These are phyloP conservation scores for Zootermopsis nevadensis DNA, from an alignment of 2,888 invertebrate genomes.

Conservation along the genomic window DNA sequence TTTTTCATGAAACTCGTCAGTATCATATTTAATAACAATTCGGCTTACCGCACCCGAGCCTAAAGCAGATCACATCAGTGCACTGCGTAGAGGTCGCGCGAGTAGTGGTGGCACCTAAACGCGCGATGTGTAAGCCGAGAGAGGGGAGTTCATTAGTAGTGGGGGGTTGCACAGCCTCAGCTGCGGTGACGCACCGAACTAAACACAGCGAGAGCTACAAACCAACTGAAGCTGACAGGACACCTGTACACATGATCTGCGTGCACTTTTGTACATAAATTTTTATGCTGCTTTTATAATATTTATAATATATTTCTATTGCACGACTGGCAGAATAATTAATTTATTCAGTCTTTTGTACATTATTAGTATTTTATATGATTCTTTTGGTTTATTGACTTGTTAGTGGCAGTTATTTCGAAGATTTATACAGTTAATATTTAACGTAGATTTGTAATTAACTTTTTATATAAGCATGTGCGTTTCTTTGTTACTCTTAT, in stretches of 20 bases:
- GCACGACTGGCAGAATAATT: constrained; percentile 36
- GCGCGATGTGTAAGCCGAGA: no score
- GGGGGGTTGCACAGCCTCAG: no score
- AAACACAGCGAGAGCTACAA: no score
- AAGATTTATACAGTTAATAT: not conserved
- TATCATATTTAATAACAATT: no score
- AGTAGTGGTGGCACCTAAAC: no score
- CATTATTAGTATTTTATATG: not conserved
- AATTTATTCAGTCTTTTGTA: not conserved
- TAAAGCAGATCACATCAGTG: no score
- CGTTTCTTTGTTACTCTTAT: not conserved
- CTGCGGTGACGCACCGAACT: no score
- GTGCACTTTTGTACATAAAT: constrained; percentile 23
- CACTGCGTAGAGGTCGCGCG: no score
- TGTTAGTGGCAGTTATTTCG: constrained; percentile 17
- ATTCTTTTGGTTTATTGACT: not conserved
- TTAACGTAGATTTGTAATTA: not conserved
- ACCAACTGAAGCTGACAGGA: no score
- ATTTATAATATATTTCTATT: not conserved
- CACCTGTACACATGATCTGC: not conserved
- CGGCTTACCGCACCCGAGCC: no score
- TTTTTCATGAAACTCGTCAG: no score
- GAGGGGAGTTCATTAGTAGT: no score
- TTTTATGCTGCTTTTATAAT: constrained; percentile 33
- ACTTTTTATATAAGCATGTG: constrained; percentile 23